Base-by-base conservation (phyloP, 2,113 vertebrate species). In the Dunckerocampus dactyliophorus region DNA sequence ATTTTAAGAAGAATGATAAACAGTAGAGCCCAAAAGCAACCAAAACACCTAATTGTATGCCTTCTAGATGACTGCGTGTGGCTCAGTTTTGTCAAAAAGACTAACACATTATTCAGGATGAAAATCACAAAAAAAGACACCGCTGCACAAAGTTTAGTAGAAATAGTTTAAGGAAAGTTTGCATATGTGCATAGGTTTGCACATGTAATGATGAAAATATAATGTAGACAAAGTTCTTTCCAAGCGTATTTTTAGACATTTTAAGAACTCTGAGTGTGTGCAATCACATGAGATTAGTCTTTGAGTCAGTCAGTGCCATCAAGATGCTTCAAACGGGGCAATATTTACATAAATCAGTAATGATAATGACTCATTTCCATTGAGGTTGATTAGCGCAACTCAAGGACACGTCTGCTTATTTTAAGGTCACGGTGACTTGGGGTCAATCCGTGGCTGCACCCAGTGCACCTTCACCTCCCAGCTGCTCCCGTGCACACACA, bases 401-500 rank as follows among this genome's bases (percentile, higher is more conserved):
- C 68, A 79, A 83, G 74, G 72, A 71, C 58, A 37, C 59, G 16
- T 66, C 62, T 28, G 22, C 15, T 60, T 62, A 53, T 67, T 43
- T 72, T 61, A 57, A 82, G 83, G 77, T 84, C 72, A 66, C 1
- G 4, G 16, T 50, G 51, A 63, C 50, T 9, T 47, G 31, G 61
- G 43, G 46, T 57, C 21, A 39, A 69, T 46, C 53, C 49, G 24
- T 6, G 28, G 48, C 34, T 65, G 48, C 39, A 28, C 4, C 17
- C 52, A 43, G 46, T 47, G 46, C 69, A 80, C 39, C 37, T 2
- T n/a, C 58, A 46, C 49, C 47, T 42, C 69, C 75, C 81, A 88
- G 86, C 82, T 88, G 82, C 57, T 74, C 47, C 55, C 31, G 53
- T 77, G 87, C 82, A 69, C 74, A 73, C 64, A 15, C 49, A 62